Conservation (phyloP, 64 coral and sea anemone genomes). For the Catalaphyllia jardinei region DNA sequence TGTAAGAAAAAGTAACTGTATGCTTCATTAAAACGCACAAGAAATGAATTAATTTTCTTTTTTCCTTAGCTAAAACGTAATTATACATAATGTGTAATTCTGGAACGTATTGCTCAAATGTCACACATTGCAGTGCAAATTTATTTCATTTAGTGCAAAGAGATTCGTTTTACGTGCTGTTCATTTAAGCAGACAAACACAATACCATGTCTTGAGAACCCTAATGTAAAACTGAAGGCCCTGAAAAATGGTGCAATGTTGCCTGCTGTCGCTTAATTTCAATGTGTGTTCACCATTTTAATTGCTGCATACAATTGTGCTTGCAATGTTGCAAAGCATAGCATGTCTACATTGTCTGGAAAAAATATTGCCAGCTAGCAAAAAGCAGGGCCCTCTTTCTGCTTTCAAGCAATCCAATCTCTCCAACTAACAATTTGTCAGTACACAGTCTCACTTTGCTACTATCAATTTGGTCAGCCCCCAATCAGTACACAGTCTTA, state of each 20-base stretch:
- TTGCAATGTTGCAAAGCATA: constrained; percentile 8
- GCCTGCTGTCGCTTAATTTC: constrained; percentile 3
- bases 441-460: constrained; percentile 8
- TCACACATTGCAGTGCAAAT: neutral
- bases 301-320: neutral
- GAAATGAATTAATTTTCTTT: constrained; percentile 17
- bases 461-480: no score
- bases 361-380: neutral
- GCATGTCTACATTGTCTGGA: constrained; percentile 3
- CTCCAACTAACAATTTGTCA: constrained; percentile 10
- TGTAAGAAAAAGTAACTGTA: neutral
- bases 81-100: constrained; percentile 13
- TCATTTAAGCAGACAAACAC: constrained; percentile 20
- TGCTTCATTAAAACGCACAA: neutral
- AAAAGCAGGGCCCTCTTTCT: constrained; percentile 4
- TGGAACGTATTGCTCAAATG: constrained; percentile 7
- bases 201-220: constrained; percentile 8
- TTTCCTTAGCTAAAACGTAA: constrained; percentile 10
- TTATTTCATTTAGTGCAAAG: constrained; percentile 26
- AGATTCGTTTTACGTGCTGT: constrained; percentile 22
- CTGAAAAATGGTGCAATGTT: constrained; percentile 12
- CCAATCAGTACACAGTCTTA: constrained; percentile 3
- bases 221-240: constrained; percentile 8
- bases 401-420: constrained; percentile 23
- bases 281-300: constrained; percentile 3